Base-by-base conservation (phyloP, 2,113 vertebrate genomes). In the Siphamia tubifer region DNA sequence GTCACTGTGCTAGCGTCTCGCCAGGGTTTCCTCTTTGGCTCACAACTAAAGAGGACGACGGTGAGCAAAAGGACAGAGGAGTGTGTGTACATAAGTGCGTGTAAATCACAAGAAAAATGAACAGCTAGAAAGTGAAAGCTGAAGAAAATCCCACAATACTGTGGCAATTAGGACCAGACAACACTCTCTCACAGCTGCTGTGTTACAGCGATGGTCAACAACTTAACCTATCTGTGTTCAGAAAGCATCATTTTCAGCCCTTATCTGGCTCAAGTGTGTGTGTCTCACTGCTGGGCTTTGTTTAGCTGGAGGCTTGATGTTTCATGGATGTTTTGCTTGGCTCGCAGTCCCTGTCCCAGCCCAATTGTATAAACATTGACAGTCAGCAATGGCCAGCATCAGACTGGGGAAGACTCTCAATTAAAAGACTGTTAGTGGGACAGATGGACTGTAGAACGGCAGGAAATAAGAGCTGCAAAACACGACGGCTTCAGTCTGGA, bases 11-110 rank as follows among this genome's bases (percentile, higher is more conserved):
- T 89, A 83, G 57, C 0, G 89, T 92, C 93, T 92, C 92, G 92
- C 91, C 92, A 93, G 92, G 84, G 87, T 91, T 94, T 93, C 88
- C 91, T 94, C 87, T 91, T 77, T 90, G 92, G 93, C 90, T 85
- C 67, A 42, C 68, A 90, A 87, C 85, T 90, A 92, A 83, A 77
- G 74, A 68, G 57, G 83, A 86, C 47, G 52, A 85, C 63, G 47
- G 67, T 67, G 63, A 82, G 72, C 34, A 62, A 81, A 64, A 82
- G 79, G 79, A 83, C 80, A 76, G 34, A 85, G 72, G 63, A 24
- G 32, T 15, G 49, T 36, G 63, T 38, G 24, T 77, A 56, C 40
- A 54, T 27, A 47, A 3, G 40, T 44, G 36, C 32, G 43, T 31
- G 31, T 67, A 75, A 75, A 78, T 77, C 30, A 51, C 63, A 3